Conservation (phyloP, 2,113 vertebrate genomes). For the Chunga burmeisteri region DNA sequence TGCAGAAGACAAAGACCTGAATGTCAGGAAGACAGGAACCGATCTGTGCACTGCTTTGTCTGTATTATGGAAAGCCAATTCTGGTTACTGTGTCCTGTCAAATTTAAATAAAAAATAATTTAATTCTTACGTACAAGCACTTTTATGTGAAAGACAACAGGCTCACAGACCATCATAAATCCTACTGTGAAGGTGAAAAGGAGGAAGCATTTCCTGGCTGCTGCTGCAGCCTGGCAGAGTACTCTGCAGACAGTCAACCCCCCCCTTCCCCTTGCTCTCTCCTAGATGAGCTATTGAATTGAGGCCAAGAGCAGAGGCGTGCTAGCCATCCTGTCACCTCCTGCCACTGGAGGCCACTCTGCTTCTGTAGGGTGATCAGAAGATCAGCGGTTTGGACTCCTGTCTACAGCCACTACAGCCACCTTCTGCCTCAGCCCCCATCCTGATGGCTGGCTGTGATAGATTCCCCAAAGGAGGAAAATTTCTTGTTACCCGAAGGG, state of each 20-base stretch:
- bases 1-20: neutral
- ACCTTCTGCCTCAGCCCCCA: neutral
- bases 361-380: neutral
- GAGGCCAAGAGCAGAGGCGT: neutral
- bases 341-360: constrained; percentile 54
- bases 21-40: neutral
- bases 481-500: neutral
- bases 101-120: neutral
- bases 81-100: neutral
- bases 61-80: neutral
- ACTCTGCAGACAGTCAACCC: neutral
- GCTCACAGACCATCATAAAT: neutral
- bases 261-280: neutral
- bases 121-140: neutral
- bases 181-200: constrained; percentile 29
- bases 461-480: neutral
- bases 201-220: constrained; percentile 12
- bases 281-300: neutral
- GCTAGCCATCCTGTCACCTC: neutral
- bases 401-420: neutral
- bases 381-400: neutral
- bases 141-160: neutral
- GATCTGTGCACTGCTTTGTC: neutral
- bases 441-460: rapidly evolving
- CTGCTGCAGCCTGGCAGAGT: neutral